Percentiles rank a stretch among this genome's conserved stretches.
phyloP scores from a whole-genome alignment of 37 sponge, comb jelly and placozoan genomes.

The Halisarca cf. caerulea region DNA sequence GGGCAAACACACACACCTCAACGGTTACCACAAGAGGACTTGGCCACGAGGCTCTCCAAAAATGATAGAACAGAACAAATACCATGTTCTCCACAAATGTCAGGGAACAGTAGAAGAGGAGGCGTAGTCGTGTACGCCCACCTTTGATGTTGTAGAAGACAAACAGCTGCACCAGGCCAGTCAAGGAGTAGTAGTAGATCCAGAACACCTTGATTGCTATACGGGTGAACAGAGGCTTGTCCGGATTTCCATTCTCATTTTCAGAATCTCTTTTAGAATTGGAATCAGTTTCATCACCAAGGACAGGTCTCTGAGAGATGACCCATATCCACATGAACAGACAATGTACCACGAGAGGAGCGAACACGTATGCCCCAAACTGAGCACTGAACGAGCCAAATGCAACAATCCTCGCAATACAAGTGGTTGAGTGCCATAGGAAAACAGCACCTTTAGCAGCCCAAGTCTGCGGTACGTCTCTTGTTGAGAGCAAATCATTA shows the following conservation, averaged over 20 bases:
- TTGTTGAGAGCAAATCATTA: not conserved
- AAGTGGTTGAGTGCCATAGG: not conserved
- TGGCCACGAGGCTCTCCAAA: not conserved
- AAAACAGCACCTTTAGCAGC: not conserved
- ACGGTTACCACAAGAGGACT: constrained; percentile 10
- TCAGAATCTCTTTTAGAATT: not conserved
- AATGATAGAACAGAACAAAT: not conserved
- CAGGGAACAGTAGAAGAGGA: not conserved
- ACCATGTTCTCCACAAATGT: not conserved
- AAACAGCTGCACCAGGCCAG: constrained; percentile 1
- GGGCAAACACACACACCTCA: not conserved
- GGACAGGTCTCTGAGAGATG: not conserved
- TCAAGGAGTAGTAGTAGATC: not conserved
- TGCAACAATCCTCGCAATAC: not conserved
- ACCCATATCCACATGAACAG: constrained; percentile 28
- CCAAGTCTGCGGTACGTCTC: not conserved
- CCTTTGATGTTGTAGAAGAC: constrained; percentile 16
- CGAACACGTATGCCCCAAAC: constrained; percentile 8
- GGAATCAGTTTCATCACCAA: not conserved
- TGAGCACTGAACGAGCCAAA: not conserved
- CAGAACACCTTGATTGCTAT: not conserved
- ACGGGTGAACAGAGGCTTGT: not conserved
- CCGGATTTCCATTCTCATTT: not conserved
- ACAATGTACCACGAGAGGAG: not conserved
- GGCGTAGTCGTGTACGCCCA: not conserved